Base-by-base conservation (phyloP, 2,113 vertebrate genomes). In the Deroptyus accipitrinus region DNA sequence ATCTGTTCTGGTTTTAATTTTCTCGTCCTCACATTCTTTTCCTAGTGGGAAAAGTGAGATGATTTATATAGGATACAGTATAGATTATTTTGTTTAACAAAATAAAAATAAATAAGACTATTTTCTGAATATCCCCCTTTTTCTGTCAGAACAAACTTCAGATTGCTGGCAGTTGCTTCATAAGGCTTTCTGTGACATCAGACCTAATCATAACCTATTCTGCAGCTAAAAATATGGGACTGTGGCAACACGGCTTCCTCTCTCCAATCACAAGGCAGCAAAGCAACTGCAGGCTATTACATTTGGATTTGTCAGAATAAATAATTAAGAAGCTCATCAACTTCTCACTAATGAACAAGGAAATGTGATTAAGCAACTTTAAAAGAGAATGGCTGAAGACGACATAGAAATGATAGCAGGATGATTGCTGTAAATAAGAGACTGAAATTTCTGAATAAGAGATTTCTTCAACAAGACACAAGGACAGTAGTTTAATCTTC, bases 311-410 rank as follows among this genome's bases (percentile, higher is more conserved):
- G 78, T 83, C 78, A 95, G 94, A 91, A 90, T 91, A 93, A 96
- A 95, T 94, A 86, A 90, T 92, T 83, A 95, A 88, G 89, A 86
- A 61, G 10, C 85, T 95, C 92, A 90, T 93, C 90, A 94, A 37
- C 68, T 78, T 93, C 68, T 90, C 19, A 4, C 79, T 92, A 94
- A 95, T 93, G 90, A 95, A 96, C 90, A 96, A 92, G 88, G 63
- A 95, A 96, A 96, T 93, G 64, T 96, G 90, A 96, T 96, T 96
- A 95, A 95, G 63, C 89, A 95, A 95, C 72, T 94, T 94, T 70
- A 80, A 88, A 83, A 86, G 23, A 85, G 64, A 88, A 90, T 73
- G 78, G 37, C 54, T 83, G 75, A 94, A 96, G 82, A 96, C 78
- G 94, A 95, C 90, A 69, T 35, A 86, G 93, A 94, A 96, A 88